phyloP scores from a whole-genome alignment of 1,140 invertebrate species.

The Gyrodactylus salaris region DNA sequence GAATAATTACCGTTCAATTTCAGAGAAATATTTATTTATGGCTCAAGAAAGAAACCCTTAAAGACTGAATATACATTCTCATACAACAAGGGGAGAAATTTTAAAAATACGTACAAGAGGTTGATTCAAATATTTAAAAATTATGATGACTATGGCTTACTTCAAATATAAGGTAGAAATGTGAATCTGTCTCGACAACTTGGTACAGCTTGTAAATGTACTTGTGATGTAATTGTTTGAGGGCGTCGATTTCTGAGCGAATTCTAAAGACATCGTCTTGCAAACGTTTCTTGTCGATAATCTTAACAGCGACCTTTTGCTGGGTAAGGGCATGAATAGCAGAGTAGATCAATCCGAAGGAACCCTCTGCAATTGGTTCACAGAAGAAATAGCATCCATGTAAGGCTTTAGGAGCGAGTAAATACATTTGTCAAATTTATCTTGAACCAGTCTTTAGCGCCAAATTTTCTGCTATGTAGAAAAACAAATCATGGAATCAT shows the following conservation, averaged over 20 bases:
- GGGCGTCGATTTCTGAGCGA: constrained; percentile 38
- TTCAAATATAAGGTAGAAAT: constrained; percentile 29
- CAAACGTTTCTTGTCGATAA: constrained; percentile 35
- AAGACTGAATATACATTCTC: too few species aligned
- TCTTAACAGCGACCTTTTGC: constrained; percentile 50
- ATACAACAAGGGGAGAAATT: too few species aligned
- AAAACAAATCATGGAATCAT: too few species aligned
- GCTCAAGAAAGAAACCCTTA: too few species aligned
- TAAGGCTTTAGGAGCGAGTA: constrained; percentile 11
- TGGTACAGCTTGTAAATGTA: constrained; percentile 50
- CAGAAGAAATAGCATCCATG: constrained; percentile 29
- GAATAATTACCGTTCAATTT: constrained; percentile 8
- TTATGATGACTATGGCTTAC: constrained; percentile 13
- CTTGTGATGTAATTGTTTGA: constrained; percentile 40
- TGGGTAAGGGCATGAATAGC: constrained; percentile 38
- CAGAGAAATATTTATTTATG: neutral
- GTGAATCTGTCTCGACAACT: constrained; percentile 36
- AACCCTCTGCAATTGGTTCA: constrained; percentile 34
- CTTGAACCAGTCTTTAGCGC: too few species aligned
- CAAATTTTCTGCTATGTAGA: too few species aligned
- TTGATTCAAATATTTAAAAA: constrained; percentile 2
- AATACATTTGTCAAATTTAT: neutral
- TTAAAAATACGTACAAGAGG: too few species aligned
- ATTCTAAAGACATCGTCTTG: constrained; percentile 43
- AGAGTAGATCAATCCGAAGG: constrained; percentile 45